Base-by-base conservation (phyloP, 2,113 vertebrate genomes). In the Cheirogaleus medius region DNA sequence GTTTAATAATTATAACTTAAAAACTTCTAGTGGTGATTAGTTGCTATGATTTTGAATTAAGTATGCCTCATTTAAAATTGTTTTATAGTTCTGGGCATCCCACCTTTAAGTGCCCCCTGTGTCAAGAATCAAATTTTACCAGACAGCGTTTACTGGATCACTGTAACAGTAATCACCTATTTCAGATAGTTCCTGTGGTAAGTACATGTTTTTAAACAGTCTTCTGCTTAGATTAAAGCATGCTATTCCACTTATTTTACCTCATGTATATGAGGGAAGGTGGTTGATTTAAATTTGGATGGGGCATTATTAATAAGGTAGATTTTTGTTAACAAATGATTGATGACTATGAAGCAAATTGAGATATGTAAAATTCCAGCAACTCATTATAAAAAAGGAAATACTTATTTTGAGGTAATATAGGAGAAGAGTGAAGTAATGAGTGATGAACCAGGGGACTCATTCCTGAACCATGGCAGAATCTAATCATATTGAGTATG, bases 51-150 rank as follows among this genome's bases (percentile, higher is more conserved):
- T 91, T 93, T 87, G 34, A 69, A 80, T 89, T 97, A 81, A 95
- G 15, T 89, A 76, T 93, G 27, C 13, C 69, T 88, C 39, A 78
- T 96, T 96, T 94, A 56, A 94, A 94, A 97, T 94, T 98, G 5
- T 97, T 97, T 98, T 95, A 32, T 94, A 91, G 98, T 98, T 98
- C 99, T 98, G 96, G 97, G 87, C 98, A 98, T 78, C 98, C 98
- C 76, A 98, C 98, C 68, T 99, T 99, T 97, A 98, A 98, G 95
- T 99, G 99, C 95, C 99, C 99, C 20, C 98, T 99, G 97, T 99
- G 99, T 97, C 99, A 99, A 97, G 98, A 99, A 96, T 97, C 97
- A 86, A 99, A 99, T 97, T 98, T 99, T 95, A 99, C 99, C 96
- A 99, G 99, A 83, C 98, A 99, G 4, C 98, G 98, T 82, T 98